Base-by-base conservation (phyloP, 2,797 vertebrate genomes). In the Diceros bicornis region DNA sequence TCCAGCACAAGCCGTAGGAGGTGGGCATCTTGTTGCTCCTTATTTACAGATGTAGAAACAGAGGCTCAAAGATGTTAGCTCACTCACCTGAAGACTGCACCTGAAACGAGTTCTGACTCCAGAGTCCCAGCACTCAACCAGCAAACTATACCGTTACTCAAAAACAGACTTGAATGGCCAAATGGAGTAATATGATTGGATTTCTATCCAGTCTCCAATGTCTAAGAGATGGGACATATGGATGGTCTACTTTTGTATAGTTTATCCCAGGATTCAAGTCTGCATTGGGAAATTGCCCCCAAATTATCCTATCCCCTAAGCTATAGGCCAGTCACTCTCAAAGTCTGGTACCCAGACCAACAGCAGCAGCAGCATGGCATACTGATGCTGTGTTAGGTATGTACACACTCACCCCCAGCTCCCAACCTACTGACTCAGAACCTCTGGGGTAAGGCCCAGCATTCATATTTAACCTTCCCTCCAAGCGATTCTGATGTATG, bases 41-140 rank as follows among this genome's bases (percentile, higher is more conserved):
- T 5, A 0, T 17, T 79, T 69, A 83, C 27, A 86, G 32, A 72
- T 4, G 1, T 27, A 69, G 34, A 94, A 68, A 82, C 21, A 64
- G 75, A 89, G 21, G 6, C 32, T 87, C 50, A 61, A 66, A 74
- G 29, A 64, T 23, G 59, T 88, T 71, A 52, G 14, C 14, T 52
- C 3, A 41, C 41, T 90, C 9, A 64, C 7, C 59, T 71, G 29
- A 81, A 71, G 29, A 87, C 20, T 41, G 4, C 69, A 71, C 83
- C 20, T 52, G 23, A 87, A 95, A 72, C 10, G 13, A 37, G 47
- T 50, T 94, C 29, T 89, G 64, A 74, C n/a, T 89, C n/a, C 55
- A 72, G 4, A 94, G 21, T 4, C n/a, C 47, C 21, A 21, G 41
- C 52, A 47, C 4, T 69, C 27, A 68, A 29, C 66, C n/a, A 61